Evolutionary conservation across 2,113 vertebrate species (phyloP).

Genomic region (Aspiorhynchus laticeps): DNA sequence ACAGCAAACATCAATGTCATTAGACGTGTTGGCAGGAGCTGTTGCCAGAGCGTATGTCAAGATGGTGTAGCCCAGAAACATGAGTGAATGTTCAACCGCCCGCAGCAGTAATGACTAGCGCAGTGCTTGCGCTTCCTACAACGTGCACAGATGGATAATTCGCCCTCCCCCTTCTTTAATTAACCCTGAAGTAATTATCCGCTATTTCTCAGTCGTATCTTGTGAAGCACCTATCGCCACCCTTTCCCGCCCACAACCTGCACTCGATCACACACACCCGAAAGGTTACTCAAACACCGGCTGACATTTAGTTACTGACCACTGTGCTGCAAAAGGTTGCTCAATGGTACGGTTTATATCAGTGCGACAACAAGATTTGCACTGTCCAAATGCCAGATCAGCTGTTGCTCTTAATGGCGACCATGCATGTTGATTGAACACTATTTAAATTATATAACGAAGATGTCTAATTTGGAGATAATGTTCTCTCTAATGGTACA

Average conservation of each 20-base stretch:
- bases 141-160: conserved; percentile 7
- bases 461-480: background rate
- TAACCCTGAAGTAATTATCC: conserved; percentile 41
- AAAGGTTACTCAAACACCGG: conserved; percentile 46
- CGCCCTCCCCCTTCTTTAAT: conserved; percentile 36
- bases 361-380: conserved; percentile 25
- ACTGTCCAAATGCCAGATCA: conserved; percentile 35
- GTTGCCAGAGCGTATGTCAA: background rate
- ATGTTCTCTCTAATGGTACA: background rate
- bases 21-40: background rate
- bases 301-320: conserved; percentile 51
- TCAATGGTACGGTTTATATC: conserved; percentile 9
- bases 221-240: conserved; percentile 22
- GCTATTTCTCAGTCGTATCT: conserved; percentile 13
- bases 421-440: background rate
- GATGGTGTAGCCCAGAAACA: background rate
- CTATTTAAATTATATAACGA: background rate
- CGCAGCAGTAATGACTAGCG: conserved; percentile 10
- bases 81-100: background rate
- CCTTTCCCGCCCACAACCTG: conserved; percentile 7
- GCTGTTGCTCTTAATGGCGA: background rate
- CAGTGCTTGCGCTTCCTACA: background rate
- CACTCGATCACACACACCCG: conserved; percentile 20
- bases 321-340: conserved; percentile 12
- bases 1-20: background rate